phyloP scores from a whole-genome alignment of 2,113 vertebrate genomes.

The Brachypodius melanocephalos region DNA sequence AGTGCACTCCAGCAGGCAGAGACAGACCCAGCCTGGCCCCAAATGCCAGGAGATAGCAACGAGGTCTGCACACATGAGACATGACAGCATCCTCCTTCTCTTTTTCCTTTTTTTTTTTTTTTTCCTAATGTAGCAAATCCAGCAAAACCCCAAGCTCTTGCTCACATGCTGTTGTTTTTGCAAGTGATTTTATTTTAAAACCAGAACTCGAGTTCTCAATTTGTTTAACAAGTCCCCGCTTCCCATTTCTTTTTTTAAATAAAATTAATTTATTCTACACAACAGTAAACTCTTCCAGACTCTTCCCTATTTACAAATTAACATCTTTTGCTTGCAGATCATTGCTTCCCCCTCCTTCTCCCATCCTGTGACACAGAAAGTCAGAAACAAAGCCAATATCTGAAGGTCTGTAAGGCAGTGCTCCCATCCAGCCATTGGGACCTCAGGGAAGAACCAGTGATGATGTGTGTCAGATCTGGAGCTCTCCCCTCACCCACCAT shows the following conservation, averaged over 20 bases:
- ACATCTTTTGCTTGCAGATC: constrained; percentile 38
- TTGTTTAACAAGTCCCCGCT: constrained; percentile 6
- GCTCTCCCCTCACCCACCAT: not conserved
- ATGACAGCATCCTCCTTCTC: not conserved
- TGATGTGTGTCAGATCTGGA: accelerated
- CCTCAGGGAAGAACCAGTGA: not conserved
- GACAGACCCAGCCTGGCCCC: not conserved
- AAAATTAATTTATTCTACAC: constrained; percentile 72
- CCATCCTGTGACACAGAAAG: not conserved
- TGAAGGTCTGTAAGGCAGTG: not conserved
- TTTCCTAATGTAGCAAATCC: not conserved
- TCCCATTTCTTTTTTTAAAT: constrained; percentile 31
- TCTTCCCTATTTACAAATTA: constrained; percentile 70
- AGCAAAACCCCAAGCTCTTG: not conserved
- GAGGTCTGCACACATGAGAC: not conserved
- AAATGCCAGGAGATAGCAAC: accelerated
- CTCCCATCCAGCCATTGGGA: not conserved
- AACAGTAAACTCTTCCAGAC: constrained; percentile 64
- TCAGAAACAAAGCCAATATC: not conserved
- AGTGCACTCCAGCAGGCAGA: not conserved
- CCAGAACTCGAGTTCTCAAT: not conserved
- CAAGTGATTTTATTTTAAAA: constrained; percentile 66
- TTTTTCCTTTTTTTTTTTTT: not conserved
- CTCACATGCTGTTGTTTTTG: not conserved
- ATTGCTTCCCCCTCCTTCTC: not conserved